These are phyloP conservation scores for Ellobius talpinus DNA, from an alignment of 2,113 vertebrate genomes.

Conservation along the genomic window DNA sequence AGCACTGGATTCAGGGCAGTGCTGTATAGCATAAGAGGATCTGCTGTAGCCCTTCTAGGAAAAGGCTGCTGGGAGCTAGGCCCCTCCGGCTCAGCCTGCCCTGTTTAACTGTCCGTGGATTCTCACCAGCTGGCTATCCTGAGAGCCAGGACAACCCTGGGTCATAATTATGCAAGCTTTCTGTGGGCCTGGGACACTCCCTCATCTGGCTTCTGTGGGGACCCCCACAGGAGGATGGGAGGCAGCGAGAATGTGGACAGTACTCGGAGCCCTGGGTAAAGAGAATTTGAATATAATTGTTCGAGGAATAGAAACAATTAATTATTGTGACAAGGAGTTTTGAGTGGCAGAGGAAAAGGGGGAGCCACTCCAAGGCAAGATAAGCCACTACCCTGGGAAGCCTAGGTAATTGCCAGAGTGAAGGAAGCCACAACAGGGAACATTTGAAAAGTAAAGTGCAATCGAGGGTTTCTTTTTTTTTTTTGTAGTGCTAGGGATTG, in stretches of 20 bases:
- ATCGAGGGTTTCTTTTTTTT: constrained; percentile 29
- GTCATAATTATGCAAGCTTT: neutral
- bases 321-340: constrained; percentile 73
- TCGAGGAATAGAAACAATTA: constrained; percentile 61
- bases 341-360: neutral
- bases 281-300: constrained; percentile 60
- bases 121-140: neutral
- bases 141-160: neutral
- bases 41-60: neutral
- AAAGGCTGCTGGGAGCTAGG: neutral
- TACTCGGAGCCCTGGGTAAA: constrained; percentile 35
- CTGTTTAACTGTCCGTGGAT: neutral
- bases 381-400: neutral
- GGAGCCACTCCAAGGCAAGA: constrained; percentile 59
- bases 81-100: neutral
- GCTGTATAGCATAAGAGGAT: neutral
- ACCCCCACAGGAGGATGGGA: too few relatives aligned
- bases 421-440: constrained; percentile 40
- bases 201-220: too few relatives aligned
- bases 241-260: neutral
- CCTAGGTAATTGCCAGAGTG: neutral
- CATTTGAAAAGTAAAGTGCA: constrained; percentile 47
- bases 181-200: neutral
- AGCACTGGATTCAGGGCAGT: neutral
- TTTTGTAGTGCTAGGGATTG: neutral